Conservation (phyloP, 2,113 vertebrate species). For the Theristicus caerulescens region DNA sequence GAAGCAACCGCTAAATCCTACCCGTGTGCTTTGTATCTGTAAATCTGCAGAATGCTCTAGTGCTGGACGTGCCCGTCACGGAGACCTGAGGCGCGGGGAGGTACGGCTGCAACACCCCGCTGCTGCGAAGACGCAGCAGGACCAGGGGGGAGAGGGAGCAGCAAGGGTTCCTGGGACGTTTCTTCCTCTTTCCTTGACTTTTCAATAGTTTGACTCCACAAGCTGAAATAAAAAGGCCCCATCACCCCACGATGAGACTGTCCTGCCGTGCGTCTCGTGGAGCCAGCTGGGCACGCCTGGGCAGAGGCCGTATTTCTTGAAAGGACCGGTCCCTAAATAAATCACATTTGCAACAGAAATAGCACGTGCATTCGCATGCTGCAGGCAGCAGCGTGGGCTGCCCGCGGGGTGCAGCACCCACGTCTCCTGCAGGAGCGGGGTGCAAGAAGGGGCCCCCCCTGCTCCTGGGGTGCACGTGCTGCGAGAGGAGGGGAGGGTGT, state of each 20-base stretch:
- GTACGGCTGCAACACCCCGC: rapidly evolving
- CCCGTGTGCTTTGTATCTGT: neutral
- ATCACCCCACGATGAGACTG: rapidly evolving
- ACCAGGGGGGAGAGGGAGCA: neutral
- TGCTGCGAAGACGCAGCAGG: neutral
- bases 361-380: rapidly evolving
- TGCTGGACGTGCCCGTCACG: neutral
- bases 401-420: neutral
- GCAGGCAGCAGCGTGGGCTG: neutral
- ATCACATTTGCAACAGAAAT: neutral
- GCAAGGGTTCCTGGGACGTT: rapidly evolving
- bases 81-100: neutral
- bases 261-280: rapidly evolving
- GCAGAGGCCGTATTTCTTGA: neutral
- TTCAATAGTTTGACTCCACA: neutral
- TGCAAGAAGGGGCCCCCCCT: neutral
- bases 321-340: neutral
- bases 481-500: neutral
- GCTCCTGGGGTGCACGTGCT: neutral
- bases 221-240: neutral
- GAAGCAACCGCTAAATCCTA: neutral
- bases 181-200: neutral
- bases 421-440: neutral
- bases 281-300: neutral
- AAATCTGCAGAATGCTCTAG: neutral